Conservation (phyloP, 2,797 vertebrate genomes). For the Pangasius sanitwongsei region DNA sequence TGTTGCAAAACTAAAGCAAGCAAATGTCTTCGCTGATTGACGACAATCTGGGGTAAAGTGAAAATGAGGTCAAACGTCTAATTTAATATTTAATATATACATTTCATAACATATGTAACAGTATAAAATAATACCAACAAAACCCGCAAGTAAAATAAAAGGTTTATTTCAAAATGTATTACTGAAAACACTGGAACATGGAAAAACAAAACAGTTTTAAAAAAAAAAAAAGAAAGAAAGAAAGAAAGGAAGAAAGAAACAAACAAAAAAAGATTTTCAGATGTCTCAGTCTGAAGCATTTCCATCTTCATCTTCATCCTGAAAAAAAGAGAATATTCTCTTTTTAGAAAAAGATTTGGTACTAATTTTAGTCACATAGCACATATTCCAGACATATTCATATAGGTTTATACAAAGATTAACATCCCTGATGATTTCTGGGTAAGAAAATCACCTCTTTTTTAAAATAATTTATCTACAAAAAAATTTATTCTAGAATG, state of each 20-base stretch:
- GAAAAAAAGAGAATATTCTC: conserved; percentile 16
- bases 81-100: conserved; percentile 12
- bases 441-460: neutral
- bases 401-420: neutral
- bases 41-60: neutral
- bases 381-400: neutral
- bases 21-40: neutral
- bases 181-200: neutral
- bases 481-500: neutral
- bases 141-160: conserved; percentile 26
- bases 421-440: neutral
- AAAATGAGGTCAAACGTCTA: neutral
- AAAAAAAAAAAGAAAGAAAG: neutral
- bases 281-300: conserved; percentile 70
- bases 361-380: neutral
- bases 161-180: conserved; percentile 37
- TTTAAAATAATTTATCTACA: neutral
- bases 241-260: neutral
- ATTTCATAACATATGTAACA: neutral
- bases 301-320: conserved; percentile 70
- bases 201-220: neutral
- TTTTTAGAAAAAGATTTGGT: neutral
- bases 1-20: neutral
- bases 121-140: conserved; percentile 5
- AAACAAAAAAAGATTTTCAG: neutral